A percentile compares a stretch with the other conserved stretches of the same genome.
These are phyloP conservation scores for Hypsopygia costalis DNA, from an alignment of 2,888 invertebrate genomes.

Conservation along the genomic window DNA sequence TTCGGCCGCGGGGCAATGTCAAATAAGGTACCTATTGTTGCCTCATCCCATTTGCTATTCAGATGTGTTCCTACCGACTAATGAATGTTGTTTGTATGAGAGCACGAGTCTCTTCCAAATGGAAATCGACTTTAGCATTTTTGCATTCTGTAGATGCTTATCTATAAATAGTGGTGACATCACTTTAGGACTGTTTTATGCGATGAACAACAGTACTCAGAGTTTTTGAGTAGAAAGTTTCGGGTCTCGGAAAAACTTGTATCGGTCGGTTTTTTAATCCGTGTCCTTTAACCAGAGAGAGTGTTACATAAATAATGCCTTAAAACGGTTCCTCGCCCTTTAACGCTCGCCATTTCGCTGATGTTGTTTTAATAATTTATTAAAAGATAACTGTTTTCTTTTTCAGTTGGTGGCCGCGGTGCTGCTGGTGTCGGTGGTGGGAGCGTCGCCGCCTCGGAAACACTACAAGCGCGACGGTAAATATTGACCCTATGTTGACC, in stretches of 20 bases:
- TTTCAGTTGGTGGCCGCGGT: conserved; percentile 54
- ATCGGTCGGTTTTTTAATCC: too few species aligned
- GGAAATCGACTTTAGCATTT: background rate
- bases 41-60: background rate
- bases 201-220: too few species aligned
- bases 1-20: background rate
- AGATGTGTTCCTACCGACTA: background rate
- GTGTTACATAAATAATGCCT: too few species aligned
- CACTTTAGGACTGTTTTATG: background rate
- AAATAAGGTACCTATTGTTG: background rate
- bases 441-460: conserved; percentile 42
- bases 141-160: background rate
- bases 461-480: conserved; percentile 67
- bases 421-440: conserved; percentile 38
- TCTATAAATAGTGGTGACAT: background rate
- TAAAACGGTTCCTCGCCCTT: too few species aligned
- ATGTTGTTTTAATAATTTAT: too few species aligned
- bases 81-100: background rate
- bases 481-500: conserved; percentile 7
- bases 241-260: too few species aligned
- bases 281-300: too few species aligned
- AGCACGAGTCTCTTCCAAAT: background rate
- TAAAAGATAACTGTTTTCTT: conserved; percentile 13
- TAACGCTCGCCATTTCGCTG: too few species aligned
- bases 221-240: too few species aligned